Base-by-base conservation (phyloP, 2,797 vertebrate species). In the Carcharodon carcharias region DNA sequence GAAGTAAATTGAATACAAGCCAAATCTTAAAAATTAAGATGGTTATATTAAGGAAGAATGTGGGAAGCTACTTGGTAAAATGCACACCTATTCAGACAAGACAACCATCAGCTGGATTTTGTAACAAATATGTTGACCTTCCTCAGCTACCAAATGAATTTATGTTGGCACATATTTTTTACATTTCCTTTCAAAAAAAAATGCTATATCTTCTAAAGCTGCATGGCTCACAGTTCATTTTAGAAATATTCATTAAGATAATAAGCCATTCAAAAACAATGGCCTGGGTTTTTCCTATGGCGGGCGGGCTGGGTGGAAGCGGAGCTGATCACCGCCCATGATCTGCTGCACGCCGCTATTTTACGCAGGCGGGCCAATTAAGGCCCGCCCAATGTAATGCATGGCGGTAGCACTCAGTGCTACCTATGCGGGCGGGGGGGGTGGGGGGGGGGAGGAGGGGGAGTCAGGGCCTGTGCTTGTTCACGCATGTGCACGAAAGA, bases 171-270 rank as follows among this genome's bases (percentile, higher is more conserved):
- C 45, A 54, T 87, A 54, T 89, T n/a, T 56, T 28, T 21, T 54
- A 1, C 50, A 31, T 50, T 50, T 50, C 50, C 45, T 50, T 50
- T 50, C 45, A 50, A 50, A 50, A 11, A 11, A n/a, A 77, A 54
- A 8, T 35, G 40, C 61, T 21, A 65, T 35, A 65, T 91, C 54
- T 91, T 14, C 58, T 65, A 65, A 93, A 93, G 11, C 35, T 61
- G 31, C 31, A 40, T 65, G 18, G 40, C 16, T 65, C 61, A 93
- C 4, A 21, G 14, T 35, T 67, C 63, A 95, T 95, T 95, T 95
- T 40, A 67, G 63, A 95, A 67, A 95, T 69, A 50, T 18, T 94
- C 92, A 45, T 50, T 95, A 95, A 95, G 69, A 65, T 65, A 93
- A 26, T 56, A 21, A 26, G 35, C 35, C 40, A 8, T 4, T 45